phyloP scores from a whole-genome alignment of 2,797 vertebrate genomes.

The Acrocephalus scirpaceus region DNA sequence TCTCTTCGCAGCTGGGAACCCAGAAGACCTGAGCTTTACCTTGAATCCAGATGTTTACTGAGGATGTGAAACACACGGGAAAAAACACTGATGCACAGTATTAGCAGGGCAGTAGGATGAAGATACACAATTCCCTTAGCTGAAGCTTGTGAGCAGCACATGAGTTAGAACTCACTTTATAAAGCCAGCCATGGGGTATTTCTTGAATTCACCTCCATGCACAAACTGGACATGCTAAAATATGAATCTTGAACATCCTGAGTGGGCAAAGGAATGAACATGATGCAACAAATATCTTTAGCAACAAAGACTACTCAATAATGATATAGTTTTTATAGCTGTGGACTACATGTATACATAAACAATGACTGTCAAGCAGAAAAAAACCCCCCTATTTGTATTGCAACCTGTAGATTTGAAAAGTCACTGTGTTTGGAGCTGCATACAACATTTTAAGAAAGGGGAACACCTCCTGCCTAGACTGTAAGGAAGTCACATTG shows the following conservation, averaged over 20 bases:
- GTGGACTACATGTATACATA: neutral
- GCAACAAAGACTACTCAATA: neutral
- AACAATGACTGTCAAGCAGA: neutral
- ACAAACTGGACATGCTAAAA: neutral
- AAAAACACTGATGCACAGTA: neutral
- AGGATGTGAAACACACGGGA: neutral
- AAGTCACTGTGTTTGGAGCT: neutral
- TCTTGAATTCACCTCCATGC: neutral
- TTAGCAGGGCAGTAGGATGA: neutral
- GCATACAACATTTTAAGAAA: neutral
- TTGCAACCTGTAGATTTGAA: neutral
- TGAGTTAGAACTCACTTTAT: neutral
- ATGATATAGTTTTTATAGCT: neutral
- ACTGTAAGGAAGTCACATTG: neutral
- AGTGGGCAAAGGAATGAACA: neutral
- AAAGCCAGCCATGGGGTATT: neutral
- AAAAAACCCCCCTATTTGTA: neutral
- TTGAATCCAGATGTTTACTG: neutral
- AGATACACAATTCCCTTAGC: accelerated
- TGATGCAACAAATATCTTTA: neutral
- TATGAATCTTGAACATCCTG: neutral
- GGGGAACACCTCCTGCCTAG: neutral
- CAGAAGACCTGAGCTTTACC: neutral
- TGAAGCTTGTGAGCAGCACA: neutral
- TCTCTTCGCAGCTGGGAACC: neutral